Percentiles rank a stretch among this genome's conserved stretches.
Conservation (phyloP, 1,140 invertebrate genomes). For the Chironomus striatipennis region DNA sequence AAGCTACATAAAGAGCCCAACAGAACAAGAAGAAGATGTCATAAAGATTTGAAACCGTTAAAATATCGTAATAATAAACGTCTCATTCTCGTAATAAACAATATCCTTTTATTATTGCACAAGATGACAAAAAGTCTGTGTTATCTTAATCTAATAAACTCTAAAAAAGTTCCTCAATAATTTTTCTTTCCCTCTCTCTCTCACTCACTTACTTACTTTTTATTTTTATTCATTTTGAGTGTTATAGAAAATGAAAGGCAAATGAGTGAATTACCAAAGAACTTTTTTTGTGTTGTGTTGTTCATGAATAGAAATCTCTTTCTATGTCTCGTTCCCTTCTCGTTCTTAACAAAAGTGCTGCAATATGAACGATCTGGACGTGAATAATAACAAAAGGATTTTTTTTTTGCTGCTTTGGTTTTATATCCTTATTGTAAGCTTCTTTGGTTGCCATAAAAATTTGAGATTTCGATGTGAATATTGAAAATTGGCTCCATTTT, state of each 20-base stretch:
- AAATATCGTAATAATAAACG: constrained; percentile 2
- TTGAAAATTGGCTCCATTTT: too few relatives aligned
- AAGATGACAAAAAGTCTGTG: constrained; percentile 22
- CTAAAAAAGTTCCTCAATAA: constrained; percentile 12
- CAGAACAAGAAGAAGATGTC: neutral
- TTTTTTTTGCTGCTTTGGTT: neutral
- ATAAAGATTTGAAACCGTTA: constrained; percentile 18
- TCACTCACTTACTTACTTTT: neutral
- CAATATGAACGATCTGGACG: neutral
- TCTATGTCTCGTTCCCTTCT: too few relatives aligned
- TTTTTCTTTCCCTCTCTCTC: too few relatives aligned
- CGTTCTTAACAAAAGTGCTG: neutral
- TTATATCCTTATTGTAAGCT: neutral
- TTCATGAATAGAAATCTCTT: too few relatives aligned
- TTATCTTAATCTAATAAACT: constrained; percentile 20
- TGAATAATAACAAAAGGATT: constrained; percentile 6
- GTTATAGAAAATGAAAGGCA: too few relatives aligned
- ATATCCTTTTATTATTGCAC: neutral
- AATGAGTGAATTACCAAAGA: neutral
- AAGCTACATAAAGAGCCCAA: too few relatives aligned
- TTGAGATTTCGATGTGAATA: too few relatives aligned
- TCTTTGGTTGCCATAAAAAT: neutral
- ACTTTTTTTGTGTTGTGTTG: neutral
- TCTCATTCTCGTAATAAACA: constrained; percentile 19
- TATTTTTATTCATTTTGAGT: neutral